Conservation (phyloP, 2,113 vertebrate species). For the Pangasianodon hypophthalmus region DNA sequence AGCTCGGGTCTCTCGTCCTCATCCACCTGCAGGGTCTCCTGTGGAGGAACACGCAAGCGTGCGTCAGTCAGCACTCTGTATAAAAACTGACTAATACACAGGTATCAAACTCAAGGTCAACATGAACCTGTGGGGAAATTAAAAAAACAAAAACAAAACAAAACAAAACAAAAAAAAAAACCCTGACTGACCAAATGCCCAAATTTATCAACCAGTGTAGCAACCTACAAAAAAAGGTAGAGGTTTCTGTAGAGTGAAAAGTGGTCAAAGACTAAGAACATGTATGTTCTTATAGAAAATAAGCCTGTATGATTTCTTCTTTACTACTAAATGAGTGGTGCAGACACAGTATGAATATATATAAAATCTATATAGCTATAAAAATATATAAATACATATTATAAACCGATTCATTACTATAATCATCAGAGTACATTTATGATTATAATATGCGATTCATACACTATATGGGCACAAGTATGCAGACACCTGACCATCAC, state of each 20-base stretch:
- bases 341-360: background rate
- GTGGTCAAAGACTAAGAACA: background rate
- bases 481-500: background rate
- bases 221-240: background rate
- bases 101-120: background rate
- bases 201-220: background rate
- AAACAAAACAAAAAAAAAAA: no score
- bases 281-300: background rate
- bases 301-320: background rate
- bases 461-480: background rate
- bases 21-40: conserved; percentile 97
- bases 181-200: no score
- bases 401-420: background rate
- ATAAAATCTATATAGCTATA: background rate
- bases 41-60: background rate
- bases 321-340: background rate
- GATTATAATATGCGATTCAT: background rate
- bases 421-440: background rate
- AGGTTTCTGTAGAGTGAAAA: background rate
- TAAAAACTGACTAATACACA: background rate
- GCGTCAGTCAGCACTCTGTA: background rate
- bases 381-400: no score
- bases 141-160: background rate
- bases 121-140: background rate
- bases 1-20: conserved; percentile 96